A percentile compares a stretch with the other conserved stretches of the same genome.
Conservation (phyloP, 2,113 vertebrate species). For the Notarius quadriscutis region DNA sequence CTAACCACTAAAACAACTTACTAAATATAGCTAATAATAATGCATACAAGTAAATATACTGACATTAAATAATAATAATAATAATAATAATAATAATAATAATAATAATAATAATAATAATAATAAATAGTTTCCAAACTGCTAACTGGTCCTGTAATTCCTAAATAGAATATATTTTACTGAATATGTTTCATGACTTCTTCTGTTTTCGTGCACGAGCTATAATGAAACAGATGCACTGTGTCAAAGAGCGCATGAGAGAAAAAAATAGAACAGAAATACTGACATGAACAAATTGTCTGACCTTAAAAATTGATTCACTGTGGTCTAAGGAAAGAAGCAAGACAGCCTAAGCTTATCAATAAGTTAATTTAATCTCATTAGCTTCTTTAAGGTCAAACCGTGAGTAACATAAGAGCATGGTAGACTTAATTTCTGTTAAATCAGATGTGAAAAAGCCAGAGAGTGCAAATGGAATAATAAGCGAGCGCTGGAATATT, state of each 20-base stretch:
- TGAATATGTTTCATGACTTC: not conserved
- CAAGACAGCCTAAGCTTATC: not conserved
- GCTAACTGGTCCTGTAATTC: not conserved
- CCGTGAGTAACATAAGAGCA: conserved; percentile 10
- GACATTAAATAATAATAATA: no score
- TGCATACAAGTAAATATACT: no score
- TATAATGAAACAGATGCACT: not conserved
- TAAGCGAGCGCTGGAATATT: conserved; percentile 33
- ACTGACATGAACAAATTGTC: not conserved
- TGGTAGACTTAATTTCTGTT: conserved; percentile 11
- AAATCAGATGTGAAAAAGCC: conserved; percentile 48
- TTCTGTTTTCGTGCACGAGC: not conserved
- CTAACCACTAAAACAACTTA: no score
- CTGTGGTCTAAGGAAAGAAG: not conserved
- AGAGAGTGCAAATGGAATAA: conserved; percentile 29
- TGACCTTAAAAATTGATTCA: conserved; percentile 25
- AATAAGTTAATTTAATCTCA: conserved; percentile 29
- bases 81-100: no score
- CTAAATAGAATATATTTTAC: not conserved
- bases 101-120: no score
- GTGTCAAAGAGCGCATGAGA: not conserved
- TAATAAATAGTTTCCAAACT: no score
- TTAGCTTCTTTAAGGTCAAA: conserved; percentile 43
- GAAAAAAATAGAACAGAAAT: conserved; percentile 1
- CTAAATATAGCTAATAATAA: no score